Percentiles rank a stretch among this genome's conserved stretches.
Conservation (phyloP, 2,113 vertebrate species). For the Syrmaticus mikado region DNA sequence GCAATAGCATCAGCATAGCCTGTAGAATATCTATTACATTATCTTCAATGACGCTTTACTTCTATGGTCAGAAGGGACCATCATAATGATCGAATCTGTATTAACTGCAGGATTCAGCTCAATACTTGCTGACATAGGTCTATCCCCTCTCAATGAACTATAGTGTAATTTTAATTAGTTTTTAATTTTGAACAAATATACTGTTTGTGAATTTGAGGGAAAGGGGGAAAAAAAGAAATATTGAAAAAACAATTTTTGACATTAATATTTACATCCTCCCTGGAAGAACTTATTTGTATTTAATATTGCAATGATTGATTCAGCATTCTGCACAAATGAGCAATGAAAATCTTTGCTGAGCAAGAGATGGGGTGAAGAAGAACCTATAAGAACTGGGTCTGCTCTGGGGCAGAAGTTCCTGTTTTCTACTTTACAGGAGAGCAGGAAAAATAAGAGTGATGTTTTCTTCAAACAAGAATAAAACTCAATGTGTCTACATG, state of each 20-base stretch:
- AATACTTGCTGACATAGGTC: not conserved
- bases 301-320: not conserved
- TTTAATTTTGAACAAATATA: not conserved
- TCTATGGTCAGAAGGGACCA: not conserved
- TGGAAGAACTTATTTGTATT: not conserved
- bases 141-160: not conserved
- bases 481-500: rapidly evolving
- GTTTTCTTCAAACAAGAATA: not conserved
- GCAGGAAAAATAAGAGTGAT: not conserved
- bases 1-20: not conserved
- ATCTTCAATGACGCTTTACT: not conserved
- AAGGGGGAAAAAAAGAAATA: not conserved
- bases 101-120: not conserved
- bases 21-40: not conserved
- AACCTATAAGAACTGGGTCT: not conserved
- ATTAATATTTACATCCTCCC: not conserved
- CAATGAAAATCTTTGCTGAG: not conserved
- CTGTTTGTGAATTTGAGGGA: not conserved
- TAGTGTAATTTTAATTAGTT: not conserved
- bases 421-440: not conserved
- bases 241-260: not conserved
- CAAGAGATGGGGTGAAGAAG: not conserved
- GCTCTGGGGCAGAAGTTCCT: not conserved
- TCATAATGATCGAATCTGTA: not conserved
- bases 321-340: not conserved